Evolutionary conservation across 2,113 vertebrate species (phyloP), one percentile per base, ranked within the genome.

Genomic region (Phycodurus eques): DNA sequence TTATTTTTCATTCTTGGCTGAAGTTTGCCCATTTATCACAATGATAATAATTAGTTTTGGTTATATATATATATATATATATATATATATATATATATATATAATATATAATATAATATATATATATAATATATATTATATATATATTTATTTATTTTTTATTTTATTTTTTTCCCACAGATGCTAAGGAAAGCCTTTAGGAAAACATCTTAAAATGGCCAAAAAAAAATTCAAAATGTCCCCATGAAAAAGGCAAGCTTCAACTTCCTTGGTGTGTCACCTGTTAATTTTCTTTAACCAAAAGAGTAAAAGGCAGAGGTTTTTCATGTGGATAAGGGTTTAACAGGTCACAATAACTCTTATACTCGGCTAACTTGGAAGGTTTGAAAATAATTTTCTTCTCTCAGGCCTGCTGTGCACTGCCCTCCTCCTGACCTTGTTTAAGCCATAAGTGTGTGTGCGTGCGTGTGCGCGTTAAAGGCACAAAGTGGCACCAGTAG

Each of bases 401-500:
- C 31, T 64, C 67, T 74, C 71, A 17, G 22, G 35, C 80, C 78
- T 46, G 79, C 75, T 78, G 82, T 60, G 62, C 62, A 2, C 68
- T 65, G 70, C 39, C 67, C 79, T 72, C 74, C 46, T 64, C 54
- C 27, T 75, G 85, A 84, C 81, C 88, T 83, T 76, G 8, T 74
- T 79, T 43, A 84, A 88, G 85, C 82, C 81, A 69, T 56, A 82
- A 78, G 84, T 83, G 74, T 71, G 62, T 39, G 73, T 53, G 61
- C 74, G 75, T 19, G 44, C 67, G 74, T 17, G 67, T 46, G 74
- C 74, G 74, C 80, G 22, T 79, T 72, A 78, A 74, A 79, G 80
- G 80, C 78, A 74, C 78, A 84, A 84, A 88, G 83, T 89, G 85
- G 75, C 79, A 84, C 83, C 71, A 63, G 78, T 68, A 71, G 64